Evolutionary conservation across 2,113 vertebrate genomes (phyloP).

Genomic region (Casuarius casuarius): DNA sequence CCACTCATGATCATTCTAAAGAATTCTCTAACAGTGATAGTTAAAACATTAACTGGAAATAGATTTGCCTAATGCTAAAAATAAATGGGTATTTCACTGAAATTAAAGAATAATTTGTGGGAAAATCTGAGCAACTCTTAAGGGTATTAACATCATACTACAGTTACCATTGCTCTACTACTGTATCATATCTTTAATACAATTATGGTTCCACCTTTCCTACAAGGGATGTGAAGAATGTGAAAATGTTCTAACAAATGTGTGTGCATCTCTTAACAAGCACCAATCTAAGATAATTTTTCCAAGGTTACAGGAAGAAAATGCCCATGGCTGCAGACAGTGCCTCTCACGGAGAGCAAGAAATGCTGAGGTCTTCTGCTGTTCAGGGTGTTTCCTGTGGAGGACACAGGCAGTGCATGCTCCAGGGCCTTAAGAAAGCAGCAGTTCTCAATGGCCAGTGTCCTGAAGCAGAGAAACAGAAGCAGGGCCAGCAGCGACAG

Average conservation of each 20-base stretch:
- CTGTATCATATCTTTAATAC: not conserved
- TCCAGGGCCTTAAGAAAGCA: not conserved
- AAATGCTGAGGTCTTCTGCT: not conserved
- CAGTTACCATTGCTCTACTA: not conserved
- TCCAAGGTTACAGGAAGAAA: not conserved
- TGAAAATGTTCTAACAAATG: not conserved
- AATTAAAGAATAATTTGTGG: not conserved
- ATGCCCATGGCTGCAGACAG: not conserved
- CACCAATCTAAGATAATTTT: not conserved
- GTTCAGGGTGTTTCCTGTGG: not conserved
- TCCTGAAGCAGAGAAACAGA: not conserved
- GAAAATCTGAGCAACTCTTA: not conserved
- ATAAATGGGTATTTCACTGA: not conserved
- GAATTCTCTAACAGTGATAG: not conserved
- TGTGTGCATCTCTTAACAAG: not conserved
- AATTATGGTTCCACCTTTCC: not conserved
- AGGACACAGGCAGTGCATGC: not conserved
- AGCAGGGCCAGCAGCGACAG: not conserved
- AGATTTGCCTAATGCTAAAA: not conserved
- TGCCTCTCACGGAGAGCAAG: not conserved
- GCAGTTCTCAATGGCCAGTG: fast-evolving
- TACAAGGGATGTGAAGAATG: not conserved
- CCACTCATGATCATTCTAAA: not conserved
- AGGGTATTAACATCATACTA: not conserved
- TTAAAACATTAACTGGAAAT: not conserved